Base-by-base conservation (phyloP, 1,140 invertebrate species). In the Sycophaga agraensis region DNA sequence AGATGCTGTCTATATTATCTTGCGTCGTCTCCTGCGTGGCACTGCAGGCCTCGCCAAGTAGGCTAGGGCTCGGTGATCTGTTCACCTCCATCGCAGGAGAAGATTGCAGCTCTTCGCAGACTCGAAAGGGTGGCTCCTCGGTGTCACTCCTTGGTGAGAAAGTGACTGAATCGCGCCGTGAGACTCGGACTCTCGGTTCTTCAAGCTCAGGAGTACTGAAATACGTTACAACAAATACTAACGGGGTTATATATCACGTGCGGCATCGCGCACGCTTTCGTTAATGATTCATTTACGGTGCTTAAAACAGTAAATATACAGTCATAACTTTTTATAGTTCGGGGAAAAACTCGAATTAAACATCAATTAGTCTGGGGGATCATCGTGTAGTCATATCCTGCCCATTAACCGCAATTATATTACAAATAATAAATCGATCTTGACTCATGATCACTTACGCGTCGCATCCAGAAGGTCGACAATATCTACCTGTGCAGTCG, bases 101-200 rank as follows among this genome's bases (percentile, higher is more conserved):
- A n/a, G n/a, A n/a, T n/a, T n/a, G n/a, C 24, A 7, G 40, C 21
- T 58, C 54, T 8, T 58, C 45, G 19, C 17, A 63, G 1, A 63
- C 31, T 0, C n/a, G 39, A 34, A 63, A 58, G 0, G 61, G 35
- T 2, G 28, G 48, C 1, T 51, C 43, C 2, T 57, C 43, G 8
- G 37, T 12, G 2, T 16, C n/a, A n/a, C n/a, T n/a, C n/a, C n/a
- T n/a, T n/a, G n/a, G n/a, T n/a, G n/a, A n/a, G n/a, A 43, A 24
- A 8, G 16, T 50, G 1, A 42, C 22, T 1, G 48, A 63, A 17
- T 63, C 54, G 3, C 48, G 61, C 16, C 35, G 37, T 7, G 61
- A 56, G 2, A 17, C 24, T 42, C 11, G 26, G 17, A 19, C 11
- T 50, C 1, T 50, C 9, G 14, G 9, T 11, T 17, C 8, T 22